These are phyloP conservation scores for Passer domesticus DNA, from an alignment of 2,113 vertebrate genomes.

Conservation along the genomic window DNA sequence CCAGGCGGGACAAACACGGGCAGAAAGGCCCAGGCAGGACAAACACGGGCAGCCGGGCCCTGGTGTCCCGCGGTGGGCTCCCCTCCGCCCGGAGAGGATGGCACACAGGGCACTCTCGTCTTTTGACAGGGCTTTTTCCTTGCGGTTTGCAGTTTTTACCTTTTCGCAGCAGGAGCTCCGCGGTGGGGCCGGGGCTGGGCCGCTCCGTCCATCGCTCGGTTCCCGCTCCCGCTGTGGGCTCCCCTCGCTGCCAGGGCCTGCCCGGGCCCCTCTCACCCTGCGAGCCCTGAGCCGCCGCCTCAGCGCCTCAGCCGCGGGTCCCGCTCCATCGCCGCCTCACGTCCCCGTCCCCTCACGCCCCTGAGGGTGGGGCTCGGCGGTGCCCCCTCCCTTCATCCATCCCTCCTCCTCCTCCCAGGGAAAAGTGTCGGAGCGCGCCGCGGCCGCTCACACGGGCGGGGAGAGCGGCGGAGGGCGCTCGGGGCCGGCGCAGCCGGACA, in stretches of 20 bases:
- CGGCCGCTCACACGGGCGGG: background rate
- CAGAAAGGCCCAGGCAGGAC: no score
- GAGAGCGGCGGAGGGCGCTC: background rate
- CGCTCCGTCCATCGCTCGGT: background rate
- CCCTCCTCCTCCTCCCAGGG: background rate
- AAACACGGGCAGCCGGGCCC: no score
- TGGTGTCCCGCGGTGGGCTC: background rate
- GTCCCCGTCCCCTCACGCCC: background rate
- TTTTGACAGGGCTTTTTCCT: background rate
- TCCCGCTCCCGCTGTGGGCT: background rate
- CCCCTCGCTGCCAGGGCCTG: background rate
- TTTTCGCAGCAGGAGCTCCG: background rate
- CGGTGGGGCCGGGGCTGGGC: fast-evolving
- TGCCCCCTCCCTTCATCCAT: background rate
- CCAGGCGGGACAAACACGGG: no score
- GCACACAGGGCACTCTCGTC: fast-evolving
- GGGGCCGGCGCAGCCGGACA: background rate
- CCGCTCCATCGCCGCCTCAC: background rate
- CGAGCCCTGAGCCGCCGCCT: background rate
- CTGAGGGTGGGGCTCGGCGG: background rate
- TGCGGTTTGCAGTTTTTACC: background rate
- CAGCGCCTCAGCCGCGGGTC: fast-evolving
- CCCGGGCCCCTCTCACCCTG: background rate
- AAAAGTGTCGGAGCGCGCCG: background rate
- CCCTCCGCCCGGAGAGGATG: no score